Conservation (phyloP, 2,888 invertebrate species). For the Mimachlamys varia region DNA sequence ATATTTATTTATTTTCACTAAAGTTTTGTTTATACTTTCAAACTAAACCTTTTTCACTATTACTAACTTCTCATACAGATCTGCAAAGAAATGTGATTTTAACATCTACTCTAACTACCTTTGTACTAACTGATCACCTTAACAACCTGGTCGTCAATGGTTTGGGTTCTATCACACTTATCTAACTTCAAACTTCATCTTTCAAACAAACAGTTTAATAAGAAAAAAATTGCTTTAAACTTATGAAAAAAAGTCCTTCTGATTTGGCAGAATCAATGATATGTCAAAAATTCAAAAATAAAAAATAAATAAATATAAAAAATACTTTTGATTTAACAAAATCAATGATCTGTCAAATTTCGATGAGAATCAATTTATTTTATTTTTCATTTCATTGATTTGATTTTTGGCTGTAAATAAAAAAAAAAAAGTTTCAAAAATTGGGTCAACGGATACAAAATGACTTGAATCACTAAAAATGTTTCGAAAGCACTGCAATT, state of each 20-base stretch:
- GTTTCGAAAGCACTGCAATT: too few species aligned
- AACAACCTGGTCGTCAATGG: neutral
- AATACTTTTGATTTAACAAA: too few species aligned
- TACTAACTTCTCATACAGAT: constrained; percentile 33
- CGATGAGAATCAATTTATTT: too few species aligned
- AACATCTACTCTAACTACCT: neutral
- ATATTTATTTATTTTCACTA: neutral
- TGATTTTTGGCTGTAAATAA: neutral
- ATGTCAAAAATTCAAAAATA: too few species aligned
- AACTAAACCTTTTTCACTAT: constrained; percentile 9
- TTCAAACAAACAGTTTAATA: neutral
- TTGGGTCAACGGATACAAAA: too few species aligned
- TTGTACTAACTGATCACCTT: neutral
- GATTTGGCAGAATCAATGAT: neutral
- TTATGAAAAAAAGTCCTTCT: neutral
- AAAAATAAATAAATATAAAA: too few species aligned
- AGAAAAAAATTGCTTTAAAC: neutral
- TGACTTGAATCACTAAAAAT: too few species aligned
- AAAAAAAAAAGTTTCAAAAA: too few species aligned
- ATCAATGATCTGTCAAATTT: too few species aligned
- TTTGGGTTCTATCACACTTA: neutral
- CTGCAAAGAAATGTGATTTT: constrained; percentile 5
- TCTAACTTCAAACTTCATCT: neutral
- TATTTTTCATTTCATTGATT: neutral
- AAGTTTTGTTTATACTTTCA: neutral